Evolutionary conservation across 1,140 invertebrate genomes (phyloP).

Genomic region (Chironomus striatipennis): DNA sequence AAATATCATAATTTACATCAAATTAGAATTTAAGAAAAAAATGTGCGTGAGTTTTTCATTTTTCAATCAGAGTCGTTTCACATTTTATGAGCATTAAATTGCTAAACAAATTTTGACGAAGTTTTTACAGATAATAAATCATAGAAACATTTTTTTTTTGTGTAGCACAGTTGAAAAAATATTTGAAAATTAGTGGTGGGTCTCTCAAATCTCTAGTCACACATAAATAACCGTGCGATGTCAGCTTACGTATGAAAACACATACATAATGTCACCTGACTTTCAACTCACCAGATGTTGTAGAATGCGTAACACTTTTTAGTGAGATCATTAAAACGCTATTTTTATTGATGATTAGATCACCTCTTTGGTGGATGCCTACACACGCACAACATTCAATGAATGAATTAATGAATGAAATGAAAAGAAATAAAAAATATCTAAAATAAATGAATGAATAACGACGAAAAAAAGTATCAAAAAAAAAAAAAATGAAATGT

Average conservation of each 20-base stretch:
- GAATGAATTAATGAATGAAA: background rate
- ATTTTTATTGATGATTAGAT: constrained; percentile 21
- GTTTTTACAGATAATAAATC: too few species aligned
- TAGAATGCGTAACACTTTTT: background rate
- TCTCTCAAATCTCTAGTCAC: background rate
- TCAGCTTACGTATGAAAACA: background rate
- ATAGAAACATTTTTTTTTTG: too few species aligned
- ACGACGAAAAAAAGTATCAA: too few species aligned
- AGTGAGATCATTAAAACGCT: constrained; percentile 21
- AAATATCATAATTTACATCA: too few species aligned
- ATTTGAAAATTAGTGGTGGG: background rate
- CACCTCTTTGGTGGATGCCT: background rate
- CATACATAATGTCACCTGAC: too few species aligned
- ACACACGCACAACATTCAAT: constrained; percentile 1
- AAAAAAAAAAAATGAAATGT: too few species aligned
- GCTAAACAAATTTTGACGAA: too few species aligned
- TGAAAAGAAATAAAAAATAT: background rate
- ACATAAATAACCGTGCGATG: background rate
- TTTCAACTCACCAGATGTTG: constrained; percentile 5
- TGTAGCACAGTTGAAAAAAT: too few species aligned
- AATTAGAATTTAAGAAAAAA: too few species aligned
- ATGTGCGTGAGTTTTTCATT: too few species aligned
- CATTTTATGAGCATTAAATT: too few species aligned
- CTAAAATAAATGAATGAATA: background rate
- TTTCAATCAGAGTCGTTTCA: too few species aligned